A percentile compares a stretch with the other conserved stretches of the same genome.
These are phyloP conservation scores for Euwallacea fornicatus DNA, from an alignment of 1,140 invertebrate species.

Conservation along the genomic window DNA sequence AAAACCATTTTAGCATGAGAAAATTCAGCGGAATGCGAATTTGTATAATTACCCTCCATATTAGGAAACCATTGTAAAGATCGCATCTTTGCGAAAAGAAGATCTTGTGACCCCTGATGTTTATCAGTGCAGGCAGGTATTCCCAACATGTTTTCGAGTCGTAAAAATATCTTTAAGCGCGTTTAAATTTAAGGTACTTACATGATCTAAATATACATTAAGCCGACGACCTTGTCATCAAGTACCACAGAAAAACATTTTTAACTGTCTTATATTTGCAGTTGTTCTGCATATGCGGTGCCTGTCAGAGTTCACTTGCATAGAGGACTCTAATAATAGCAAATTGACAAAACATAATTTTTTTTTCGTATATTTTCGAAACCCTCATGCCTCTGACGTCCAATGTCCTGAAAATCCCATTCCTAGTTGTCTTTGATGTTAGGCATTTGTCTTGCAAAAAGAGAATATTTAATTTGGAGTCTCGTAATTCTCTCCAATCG, in stretches of 20 bases:
- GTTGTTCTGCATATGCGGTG: too few species aligned
- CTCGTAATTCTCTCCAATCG: too few species aligned
- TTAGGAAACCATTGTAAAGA: slow-evolving; percentile 23
- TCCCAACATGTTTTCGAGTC: slow-evolving; percentile 21
- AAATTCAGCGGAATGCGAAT: slow-evolving; percentile 18
- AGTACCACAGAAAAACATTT: neutral
- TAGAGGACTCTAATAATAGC: too few species aligned
- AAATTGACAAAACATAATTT: too few species aligned
- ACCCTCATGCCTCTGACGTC: too few species aligned
- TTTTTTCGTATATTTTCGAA: too few species aligned
- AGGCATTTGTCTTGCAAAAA: too few species aligned
- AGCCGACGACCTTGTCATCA: slow-evolving; percentile 12
- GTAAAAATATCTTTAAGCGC: slow-evolving; percentile 24
- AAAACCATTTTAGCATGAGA: slow-evolving; percentile 1
- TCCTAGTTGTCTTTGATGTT: too few species aligned
- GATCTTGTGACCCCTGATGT: slow-evolving; percentile 21
- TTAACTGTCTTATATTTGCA: too few species aligned
- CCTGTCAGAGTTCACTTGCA: too few species aligned
- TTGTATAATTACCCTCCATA: slow-evolving; percentile 27
- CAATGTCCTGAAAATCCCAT: too few species aligned
- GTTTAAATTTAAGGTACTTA: slow-evolving; percentile 21
- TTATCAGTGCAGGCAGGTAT: slow-evolving; percentile 21
- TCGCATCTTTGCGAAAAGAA: slow-evolving; percentile 29
- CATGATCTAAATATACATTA: slow-evolving; percentile 29
- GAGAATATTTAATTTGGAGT: too few species aligned